These are phyloP conservation scores for Semotilus atromaculatus DNA, from an alignment of 2,797 vertebrate species.

Conservation along the genomic window DNA sequence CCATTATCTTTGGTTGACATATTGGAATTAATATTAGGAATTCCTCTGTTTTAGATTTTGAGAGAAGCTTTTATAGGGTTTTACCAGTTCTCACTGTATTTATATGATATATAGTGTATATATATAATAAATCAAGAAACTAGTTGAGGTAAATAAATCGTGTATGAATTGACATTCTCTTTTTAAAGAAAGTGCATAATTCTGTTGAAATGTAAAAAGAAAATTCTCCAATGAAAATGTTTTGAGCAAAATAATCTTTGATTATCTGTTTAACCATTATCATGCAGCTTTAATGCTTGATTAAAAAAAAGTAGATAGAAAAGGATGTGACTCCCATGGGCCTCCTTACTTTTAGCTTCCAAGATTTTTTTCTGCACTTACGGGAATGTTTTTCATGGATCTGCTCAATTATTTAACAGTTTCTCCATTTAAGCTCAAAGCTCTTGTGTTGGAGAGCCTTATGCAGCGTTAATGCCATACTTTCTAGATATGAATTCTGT, in stretches of 20 bases:
- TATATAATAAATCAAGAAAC: not conserved
- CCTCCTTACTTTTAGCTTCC: not conserved
- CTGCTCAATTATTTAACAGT: constrained; percentile 39
- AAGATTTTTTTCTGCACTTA: constrained; percentile 3
- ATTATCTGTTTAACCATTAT: not conserved
- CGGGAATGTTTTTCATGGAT: not conserved
- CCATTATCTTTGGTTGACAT: not conserved
- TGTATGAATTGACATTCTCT: not conserved
- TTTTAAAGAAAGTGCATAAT: not conserved
- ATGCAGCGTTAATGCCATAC: constrained; percentile 7
- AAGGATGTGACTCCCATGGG: constrained; percentile 2
- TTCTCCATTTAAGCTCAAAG: constrained; percentile 8
- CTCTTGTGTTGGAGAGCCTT: not conserved
- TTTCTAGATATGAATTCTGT: not conserved
- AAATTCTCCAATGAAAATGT: not conserved
- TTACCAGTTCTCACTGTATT: not conserved
- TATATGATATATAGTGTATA: not conserved
- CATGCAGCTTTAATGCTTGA: not conserved
- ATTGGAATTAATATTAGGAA: not conserved
- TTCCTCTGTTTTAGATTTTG: not conserved
- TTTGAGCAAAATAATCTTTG: not conserved
- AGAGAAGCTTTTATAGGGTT: not conserved
- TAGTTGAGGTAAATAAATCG: not conserved
- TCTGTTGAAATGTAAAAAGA: not conserved
- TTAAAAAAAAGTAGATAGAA: not conserved